Evolutionary conservation across 2,797 vertebrate species (phyloP).

Genomic region (Platalea minor): DNA sequence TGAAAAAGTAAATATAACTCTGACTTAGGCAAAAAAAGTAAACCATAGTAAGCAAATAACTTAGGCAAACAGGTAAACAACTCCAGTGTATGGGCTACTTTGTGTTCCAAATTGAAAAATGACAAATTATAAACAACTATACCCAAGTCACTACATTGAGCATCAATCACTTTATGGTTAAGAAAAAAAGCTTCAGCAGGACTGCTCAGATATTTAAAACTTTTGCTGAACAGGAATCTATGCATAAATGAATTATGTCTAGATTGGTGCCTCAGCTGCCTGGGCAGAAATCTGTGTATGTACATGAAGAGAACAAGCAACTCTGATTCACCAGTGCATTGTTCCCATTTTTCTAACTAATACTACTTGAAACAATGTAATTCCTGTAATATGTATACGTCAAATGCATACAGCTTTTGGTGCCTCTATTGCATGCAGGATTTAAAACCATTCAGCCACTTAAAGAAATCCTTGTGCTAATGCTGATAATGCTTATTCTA

Average conservation of each 20-base stretch:
- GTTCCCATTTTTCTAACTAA: not conserved
- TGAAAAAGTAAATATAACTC: not conserved
- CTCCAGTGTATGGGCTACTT: not conserved
- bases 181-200: not conserved
- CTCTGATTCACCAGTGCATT: not conserved
- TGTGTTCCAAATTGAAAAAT: not conserved
- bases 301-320: not conserved
- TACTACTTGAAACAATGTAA: not conserved
- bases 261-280: not conserved
- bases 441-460: not conserved
- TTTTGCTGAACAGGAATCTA: not conserved
- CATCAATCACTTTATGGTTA: not conserved
- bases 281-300: not conserved
- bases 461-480: not conserved
- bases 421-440: accelerated
- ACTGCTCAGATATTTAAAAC: not conserved
- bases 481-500: not conserved
- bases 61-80: not conserved
- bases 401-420: not conserved
- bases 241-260: not conserved
- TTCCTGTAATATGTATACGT: not conserved
- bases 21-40: not conserved
- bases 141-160: not conserved
- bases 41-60: not conserved
- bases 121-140: not conserved